phyloP scores from a whole-genome alignment of 2,888 invertebrate genomes.

The Limnephilus marmoratus region DNA sequence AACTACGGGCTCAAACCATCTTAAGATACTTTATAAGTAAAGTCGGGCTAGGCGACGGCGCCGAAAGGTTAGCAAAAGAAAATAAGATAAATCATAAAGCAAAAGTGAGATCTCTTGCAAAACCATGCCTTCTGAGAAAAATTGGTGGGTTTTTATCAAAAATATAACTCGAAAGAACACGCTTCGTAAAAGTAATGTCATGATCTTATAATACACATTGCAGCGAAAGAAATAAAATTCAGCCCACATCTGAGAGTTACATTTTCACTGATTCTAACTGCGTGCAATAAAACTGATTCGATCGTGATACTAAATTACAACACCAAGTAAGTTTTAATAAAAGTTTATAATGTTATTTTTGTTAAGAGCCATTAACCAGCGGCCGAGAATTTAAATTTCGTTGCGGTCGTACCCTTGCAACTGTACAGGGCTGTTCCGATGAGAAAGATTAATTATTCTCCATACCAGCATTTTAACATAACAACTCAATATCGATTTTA shows the following conservation, averaged over 20 bases:
- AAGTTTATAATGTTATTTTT: too few species aligned
- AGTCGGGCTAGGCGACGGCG: background rate
- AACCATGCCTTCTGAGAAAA: background rate
- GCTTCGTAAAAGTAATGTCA: background rate
- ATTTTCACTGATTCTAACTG: background rate
- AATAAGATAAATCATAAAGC: background rate
- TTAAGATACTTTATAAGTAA: background rate
- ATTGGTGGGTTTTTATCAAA: background rate
- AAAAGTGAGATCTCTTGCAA: background rate
- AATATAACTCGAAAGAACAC: background rate
- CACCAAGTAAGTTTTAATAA: too few species aligned
- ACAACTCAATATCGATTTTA: too few species aligned
- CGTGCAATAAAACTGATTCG: background rate
- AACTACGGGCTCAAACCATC: background rate
- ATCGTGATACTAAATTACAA: background rate
- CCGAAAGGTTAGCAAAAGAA: background rate
- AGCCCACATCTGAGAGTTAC: background rate
- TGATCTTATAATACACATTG: background rate
- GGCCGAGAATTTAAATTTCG: too few species aligned
- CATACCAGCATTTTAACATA: too few species aligned
- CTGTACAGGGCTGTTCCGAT: too few species aligned
- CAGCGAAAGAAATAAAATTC: too few species aligned
- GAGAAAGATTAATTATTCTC: too few species aligned
- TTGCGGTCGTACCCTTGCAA: too few species aligned
- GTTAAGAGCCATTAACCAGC: too few species aligned